These are phyloP conservation scores for silkworm (Bombyx mori) DNA, from an alignment of 1,140 invertebrate species.

Conservation along the genomic window DNA sequence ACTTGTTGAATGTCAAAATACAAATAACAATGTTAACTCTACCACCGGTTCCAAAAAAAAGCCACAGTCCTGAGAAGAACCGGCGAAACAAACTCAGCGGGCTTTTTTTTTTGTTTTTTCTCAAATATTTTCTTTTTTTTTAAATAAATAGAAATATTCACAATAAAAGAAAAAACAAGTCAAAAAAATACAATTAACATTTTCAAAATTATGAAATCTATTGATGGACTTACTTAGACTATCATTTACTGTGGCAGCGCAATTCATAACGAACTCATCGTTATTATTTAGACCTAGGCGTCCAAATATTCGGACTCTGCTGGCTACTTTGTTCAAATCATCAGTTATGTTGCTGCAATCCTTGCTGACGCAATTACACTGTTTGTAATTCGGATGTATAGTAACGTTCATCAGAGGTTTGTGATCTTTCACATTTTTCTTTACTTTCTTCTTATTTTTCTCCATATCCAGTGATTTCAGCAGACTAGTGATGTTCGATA, in stretches of 20 bases:
- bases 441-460: conserved; percentile 20
- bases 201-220: not conserved
- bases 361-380: conserved; percentile 12
- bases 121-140: too few species aligned
- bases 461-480: conserved; percentile 43
- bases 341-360: conserved; percentile 5
- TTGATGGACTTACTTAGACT: conserved; percentile 29
- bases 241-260: conserved; percentile 40
- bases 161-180: too few species aligned
- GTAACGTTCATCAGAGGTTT: conserved; percentile 4
- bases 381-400: conserved; percentile 3
- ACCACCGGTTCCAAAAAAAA: too few species aligned
- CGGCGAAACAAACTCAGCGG: too few species aligned
- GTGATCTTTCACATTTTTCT: conserved; percentile 23
- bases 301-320: conserved; percentile 40
- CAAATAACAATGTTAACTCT: too few species aligned
- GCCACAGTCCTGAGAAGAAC: too few species aligned
- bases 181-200: too few species aligned
- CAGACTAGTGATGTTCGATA: conserved; percentile 27
- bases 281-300: conserved; percentile 35
- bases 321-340: conserved; percentile 26
- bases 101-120: too few species aligned
- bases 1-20: too few species aligned
- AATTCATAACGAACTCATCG: conserved; percentile 44
- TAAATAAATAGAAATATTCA: too few species aligned